phyloP scores from a whole-genome alignment of 2,888 invertebrate genomes.

The Drosophila colorata region DNA sequence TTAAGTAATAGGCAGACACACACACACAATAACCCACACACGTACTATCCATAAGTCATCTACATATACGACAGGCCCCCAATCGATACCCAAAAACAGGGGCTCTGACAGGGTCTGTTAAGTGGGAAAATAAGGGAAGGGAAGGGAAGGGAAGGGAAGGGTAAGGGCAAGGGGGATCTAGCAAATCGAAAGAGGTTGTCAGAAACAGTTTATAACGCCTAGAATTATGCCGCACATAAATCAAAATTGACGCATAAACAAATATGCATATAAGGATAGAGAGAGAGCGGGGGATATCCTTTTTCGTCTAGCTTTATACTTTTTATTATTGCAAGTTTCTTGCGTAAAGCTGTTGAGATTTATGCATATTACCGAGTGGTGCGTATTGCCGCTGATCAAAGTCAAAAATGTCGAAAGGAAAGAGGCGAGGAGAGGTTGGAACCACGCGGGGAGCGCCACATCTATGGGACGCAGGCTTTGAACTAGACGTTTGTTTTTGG shows the following conservation, averaged over 20 bases:
- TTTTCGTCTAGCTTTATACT: conserved; percentile 4
- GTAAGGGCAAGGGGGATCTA: too few relatives aligned
- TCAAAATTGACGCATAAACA: conserved; percentile 77
- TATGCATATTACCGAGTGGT: conserved; percentile 57
- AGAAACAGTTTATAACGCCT: conserved; percentile 77
- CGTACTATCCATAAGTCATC: conserved; percentile 34
- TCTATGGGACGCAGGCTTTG: conserved; percentile 1
- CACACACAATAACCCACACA: conserved; percentile 23
- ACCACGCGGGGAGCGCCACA: too few relatives aligned
- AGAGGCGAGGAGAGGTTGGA: conserved; percentile 2
- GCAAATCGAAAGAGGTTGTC: conserved; percentile 58
- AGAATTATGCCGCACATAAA: conserved; percentile 77
- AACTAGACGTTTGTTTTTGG: conserved; percentile 42
- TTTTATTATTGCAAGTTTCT: conserved; percentile 31
- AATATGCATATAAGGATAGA: conserved; percentile 39
- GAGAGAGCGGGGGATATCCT: neutral
- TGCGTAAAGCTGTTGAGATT: conserved; percentile 46
- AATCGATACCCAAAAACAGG: conserved; percentile 7
- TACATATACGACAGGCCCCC: conserved; percentile 7
- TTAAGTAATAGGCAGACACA: conserved; percentile 46
- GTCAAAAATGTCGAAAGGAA: conserved; percentile 1
- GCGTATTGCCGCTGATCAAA: conserved; percentile 56
- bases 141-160: too few relatives aligned
- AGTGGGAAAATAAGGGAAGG: neutral
- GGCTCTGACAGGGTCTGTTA: conserved; percentile 28